Evolutionary conservation across 2,888 invertebrate genomes (phyloP).

Genomic region (Cosmia trapezina): DNA sequence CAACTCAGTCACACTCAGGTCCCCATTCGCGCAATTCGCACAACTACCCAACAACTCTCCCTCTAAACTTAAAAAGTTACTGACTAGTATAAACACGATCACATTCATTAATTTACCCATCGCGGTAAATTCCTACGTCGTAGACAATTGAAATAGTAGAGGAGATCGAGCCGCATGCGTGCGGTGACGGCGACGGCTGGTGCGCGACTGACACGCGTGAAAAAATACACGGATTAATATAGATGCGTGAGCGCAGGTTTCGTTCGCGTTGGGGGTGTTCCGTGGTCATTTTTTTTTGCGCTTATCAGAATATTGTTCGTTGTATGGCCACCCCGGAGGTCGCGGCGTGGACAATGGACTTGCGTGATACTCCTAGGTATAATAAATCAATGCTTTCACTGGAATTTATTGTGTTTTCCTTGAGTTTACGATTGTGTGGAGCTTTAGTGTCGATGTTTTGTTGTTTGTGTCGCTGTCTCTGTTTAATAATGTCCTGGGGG

Average conservation of each 20-base stretch:
- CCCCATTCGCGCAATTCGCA: slow-evolving; percentile 85
- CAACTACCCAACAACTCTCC: slow-evolving; percentile 81
- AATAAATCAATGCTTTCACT: slow-evolving; percentile 54
- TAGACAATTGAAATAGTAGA: slow-evolving; percentile 81
- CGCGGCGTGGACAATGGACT: slow-evolving; percentile 71
- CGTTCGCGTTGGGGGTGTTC: slow-evolving; percentile 60
- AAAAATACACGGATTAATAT: slow-evolving; percentile 64
- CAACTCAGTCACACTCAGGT: slow-evolving; percentile 89
- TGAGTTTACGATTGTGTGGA: slow-evolving; percentile 45
- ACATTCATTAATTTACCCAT: slow-evolving; percentile 73
- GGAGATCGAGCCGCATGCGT: slow-evolving; percentile 84
- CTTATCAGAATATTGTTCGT: slow-evolving; percentile 54
- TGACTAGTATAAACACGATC: slow-evolving; percentile 80
- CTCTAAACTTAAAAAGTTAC: slow-evolving; percentile 77
- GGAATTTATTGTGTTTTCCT: slow-evolving; percentile 49
- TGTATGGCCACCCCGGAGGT: slow-evolving; percentile 56
- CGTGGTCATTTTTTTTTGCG: slow-evolving; percentile 48
- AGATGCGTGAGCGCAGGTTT: slow-evolving; percentile 53
- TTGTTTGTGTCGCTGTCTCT: slow-evolving; percentile 52
- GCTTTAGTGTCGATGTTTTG: slow-evolving; percentile 48
- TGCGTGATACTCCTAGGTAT: slow-evolving; percentile 65
- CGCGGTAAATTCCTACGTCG: slow-evolving; percentile 78
- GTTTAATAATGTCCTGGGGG: slow-evolving; percentile 62
- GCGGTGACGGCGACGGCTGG: slow-evolving; percentile 67
- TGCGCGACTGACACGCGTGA: slow-evolving; percentile 75